These are phyloP conservation scores for Tetrao urogallus DNA, from an alignment of 2,113 vertebrate genomes.

Conservation along the genomic window DNA sequence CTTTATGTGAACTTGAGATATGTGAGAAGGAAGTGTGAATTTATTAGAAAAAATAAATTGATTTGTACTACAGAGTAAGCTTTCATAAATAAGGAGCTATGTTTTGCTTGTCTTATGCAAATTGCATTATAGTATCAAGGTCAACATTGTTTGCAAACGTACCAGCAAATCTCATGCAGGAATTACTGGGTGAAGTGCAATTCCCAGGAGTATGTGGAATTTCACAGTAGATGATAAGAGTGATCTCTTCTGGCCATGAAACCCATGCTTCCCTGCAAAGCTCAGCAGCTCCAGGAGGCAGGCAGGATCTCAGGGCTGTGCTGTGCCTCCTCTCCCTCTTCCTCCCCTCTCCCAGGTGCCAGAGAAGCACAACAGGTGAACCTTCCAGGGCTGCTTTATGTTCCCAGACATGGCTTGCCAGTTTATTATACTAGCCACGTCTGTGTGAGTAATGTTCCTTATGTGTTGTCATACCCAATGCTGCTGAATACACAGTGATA, in stretches of 20 bases:
- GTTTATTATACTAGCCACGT: conserved; percentile 48
- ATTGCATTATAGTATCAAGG: neutral
- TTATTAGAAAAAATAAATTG: conserved; percentile 13
- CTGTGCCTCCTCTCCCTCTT: neutral
- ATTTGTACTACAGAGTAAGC: neutral
- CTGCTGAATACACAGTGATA: conserved; percentile 53
- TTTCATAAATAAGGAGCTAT: neutral
- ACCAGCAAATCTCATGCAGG: neutral
- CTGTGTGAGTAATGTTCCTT: conserved; percentile 14
- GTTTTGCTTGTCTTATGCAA: neutral
- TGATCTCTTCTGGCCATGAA: neutral
- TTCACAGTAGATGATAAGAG: neutral
- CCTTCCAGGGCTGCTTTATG: conserved; percentile 43
- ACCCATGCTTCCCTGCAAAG: neutral
- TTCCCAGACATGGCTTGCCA: conserved; percentile 1
- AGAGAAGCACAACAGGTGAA: conserved; percentile 63
- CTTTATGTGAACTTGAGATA: conserved; percentile 17
- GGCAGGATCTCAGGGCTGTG: neutral
- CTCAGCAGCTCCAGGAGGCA: too few species aligned
- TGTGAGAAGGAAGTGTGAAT: neutral
- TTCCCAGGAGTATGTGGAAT: neutral
- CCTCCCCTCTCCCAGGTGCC: conserved; percentile 11
- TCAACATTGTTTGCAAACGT: conserved; percentile 38
- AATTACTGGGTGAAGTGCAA: neutral
- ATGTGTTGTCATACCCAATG: neutral